A percentile compares a stretch with the other conserved stretches of the same genome.
phyloP scores from a whole-genome alignment of 2,888 invertebrate genomes.

The Anoplius nigerrimus region DNA sequence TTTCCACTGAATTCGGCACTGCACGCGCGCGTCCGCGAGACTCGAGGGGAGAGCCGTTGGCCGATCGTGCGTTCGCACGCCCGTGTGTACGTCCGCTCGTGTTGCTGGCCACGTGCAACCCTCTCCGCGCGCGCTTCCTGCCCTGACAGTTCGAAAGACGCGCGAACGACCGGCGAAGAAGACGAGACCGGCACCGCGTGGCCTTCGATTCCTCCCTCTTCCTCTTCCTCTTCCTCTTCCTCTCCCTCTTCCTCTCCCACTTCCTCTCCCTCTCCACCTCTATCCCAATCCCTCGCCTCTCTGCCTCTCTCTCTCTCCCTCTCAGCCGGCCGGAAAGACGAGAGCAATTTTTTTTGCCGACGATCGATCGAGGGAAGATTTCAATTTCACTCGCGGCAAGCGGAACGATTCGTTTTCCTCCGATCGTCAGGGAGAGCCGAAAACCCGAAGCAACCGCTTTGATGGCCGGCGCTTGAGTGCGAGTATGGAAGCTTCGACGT shows the following conservation, averaged over 20 bases:
- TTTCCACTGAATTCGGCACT: no score
- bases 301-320: neutral
- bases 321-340: neutral
- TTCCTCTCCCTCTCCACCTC: neutral
- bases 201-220: neutral
- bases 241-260: neutral
- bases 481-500: slow-evolving; percentile 51
- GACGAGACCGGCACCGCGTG: no score
- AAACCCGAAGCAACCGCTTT: slow-evolving; percentile 60
- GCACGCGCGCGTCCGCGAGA: no score
- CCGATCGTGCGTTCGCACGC: no score
- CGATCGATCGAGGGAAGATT: neutral
- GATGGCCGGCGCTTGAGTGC: slow-evolving; percentile 70
- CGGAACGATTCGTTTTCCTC: neutral
- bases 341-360: neutral
- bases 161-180: no score
- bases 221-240: neutral
- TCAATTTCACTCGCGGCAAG: neutral
- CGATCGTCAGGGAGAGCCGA: neutral
- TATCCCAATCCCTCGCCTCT: neutral
- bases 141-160: no score
- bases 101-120: no score
- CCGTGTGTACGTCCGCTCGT: no score
- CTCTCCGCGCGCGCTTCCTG: no score
- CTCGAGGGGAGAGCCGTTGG: no score